phyloP scores from a whole-genome alignment of 2,797 vertebrate genomes.

The Threskiornis aethiopicus region DNA sequence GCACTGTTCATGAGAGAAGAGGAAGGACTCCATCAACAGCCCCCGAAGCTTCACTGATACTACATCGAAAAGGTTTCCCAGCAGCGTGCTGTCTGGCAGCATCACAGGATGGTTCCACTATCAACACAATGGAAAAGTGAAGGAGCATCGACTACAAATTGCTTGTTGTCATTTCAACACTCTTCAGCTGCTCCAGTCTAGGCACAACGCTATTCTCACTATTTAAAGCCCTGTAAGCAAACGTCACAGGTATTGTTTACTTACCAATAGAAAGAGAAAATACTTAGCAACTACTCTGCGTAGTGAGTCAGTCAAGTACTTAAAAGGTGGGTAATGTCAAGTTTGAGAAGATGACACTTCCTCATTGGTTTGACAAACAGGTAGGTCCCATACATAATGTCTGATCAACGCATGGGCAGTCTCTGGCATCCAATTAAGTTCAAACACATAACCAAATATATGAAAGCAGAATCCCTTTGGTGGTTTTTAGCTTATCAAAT shows the following conservation, averaged over 20 bases:
- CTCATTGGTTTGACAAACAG: background rate
- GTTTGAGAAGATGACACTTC: background rate
- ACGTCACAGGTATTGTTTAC: background rate
- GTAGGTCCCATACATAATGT: no score
- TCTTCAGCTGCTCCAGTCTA: background rate
- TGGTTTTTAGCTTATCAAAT: background rate
- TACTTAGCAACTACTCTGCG: background rate
- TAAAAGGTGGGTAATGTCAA: background rate
- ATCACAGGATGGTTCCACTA: background rate
- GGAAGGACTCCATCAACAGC: background rate
- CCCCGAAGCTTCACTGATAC: background rate
- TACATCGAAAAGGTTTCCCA: background rate
- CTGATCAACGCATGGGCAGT: background rate
- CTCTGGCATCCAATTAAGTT: background rate
- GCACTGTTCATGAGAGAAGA: background rate
- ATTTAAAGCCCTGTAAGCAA: background rate
- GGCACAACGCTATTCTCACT: background rate
- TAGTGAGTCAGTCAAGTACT: background rate
- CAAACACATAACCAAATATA: background rate
- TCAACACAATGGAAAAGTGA: background rate
- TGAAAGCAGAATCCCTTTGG: background rate
- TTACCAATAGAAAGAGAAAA: background rate
- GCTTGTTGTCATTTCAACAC: background rate
- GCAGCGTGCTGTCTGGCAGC: rapidly evolving
- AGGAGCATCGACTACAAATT: background rate